phyloP scores from a whole-genome alignment of 2,888 invertebrate species.

The Sclerodermus sp. region DNA sequence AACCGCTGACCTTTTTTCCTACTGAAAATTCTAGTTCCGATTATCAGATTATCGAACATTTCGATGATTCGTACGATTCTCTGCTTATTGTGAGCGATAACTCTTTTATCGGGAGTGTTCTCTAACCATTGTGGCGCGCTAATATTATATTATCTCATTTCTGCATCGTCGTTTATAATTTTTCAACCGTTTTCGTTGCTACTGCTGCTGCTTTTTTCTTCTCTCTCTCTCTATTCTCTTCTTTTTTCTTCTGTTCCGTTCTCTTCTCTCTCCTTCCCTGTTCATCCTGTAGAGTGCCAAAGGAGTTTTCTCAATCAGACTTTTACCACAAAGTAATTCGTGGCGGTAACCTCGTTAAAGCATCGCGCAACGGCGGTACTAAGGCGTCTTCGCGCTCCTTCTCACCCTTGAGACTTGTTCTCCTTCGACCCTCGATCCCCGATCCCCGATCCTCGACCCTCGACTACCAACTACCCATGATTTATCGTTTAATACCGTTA shows the following conservation, averaged over 20 bases:
- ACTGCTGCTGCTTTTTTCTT: not conserved
- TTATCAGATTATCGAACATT: too few relatives aligned
- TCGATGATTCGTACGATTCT: too few relatives aligned
- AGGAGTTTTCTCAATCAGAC: slow-evolving; percentile 53
- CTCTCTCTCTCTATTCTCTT: slow-evolving; percentile 1
- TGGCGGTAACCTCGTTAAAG: slow-evolving; percentile 47
- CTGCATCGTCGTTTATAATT: slow-evolving; percentile 50
- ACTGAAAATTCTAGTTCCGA: too few relatives aligned
- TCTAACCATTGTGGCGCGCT: too few relatives aligned
- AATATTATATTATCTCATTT: slow-evolving; percentile 56
- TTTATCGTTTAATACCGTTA: too few relatives aligned
- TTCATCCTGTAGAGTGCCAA: slow-evolving; percentile 1
- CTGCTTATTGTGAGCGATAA: slow-evolving; percentile 29
- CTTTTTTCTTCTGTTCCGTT: too few relatives aligned
- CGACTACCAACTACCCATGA: too few relatives aligned
- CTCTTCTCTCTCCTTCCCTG: slow-evolving; percentile 10
- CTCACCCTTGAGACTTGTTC: too few relatives aligned
- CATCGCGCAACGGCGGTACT: slow-evolving; percentile 25
- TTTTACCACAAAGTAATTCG: slow-evolving; percentile 52
- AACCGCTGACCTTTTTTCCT: too few relatives aligned
- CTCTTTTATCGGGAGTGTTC: slow-evolving; percentile 44
- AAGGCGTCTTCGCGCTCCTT: too few relatives aligned
- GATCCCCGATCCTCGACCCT: too few relatives aligned
- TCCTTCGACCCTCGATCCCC: too few relatives aligned
- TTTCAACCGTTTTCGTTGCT: slow-evolving; percentile 33